Conservation (phyloP, 2,113 vertebrate genomes). For the Etheostoma cragini region DNA sequence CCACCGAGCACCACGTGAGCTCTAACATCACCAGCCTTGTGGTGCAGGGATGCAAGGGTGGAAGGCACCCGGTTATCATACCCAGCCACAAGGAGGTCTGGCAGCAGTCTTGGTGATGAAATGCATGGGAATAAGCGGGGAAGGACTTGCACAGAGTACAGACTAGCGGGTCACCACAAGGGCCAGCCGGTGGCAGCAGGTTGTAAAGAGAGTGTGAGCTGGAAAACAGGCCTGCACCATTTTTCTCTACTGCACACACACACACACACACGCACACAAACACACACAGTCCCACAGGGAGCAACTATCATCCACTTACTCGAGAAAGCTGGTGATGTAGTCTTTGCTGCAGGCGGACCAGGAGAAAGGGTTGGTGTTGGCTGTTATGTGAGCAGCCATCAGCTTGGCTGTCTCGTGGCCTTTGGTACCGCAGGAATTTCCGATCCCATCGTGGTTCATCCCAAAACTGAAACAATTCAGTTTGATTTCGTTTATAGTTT, state of each 20-base stretch:
- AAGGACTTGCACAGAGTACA: conserved; percentile 24
- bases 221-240: conserved; percentile 43
- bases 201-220: conserved; percentile 56
- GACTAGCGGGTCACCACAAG: conserved; percentile 55
- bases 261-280: conserved; percentile 7
- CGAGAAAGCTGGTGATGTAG: conserved; percentile 99
- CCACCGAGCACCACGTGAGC: conserved; percentile 34
- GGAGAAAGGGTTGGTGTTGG: conserved; percentile 99
- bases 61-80: conserved; percentile 54
- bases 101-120: conserved; percentile 50
- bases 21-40: conserved; percentile 43
- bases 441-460: conserved; percentile 99
- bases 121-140: conserved; percentile 50
- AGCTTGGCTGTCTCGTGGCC: conserved; percentile 98
- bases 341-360: conserved; percentile 99
- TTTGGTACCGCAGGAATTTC: conserved; percentile 98
- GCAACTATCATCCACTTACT: conserved; percentile 90
- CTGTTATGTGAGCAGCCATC: conserved; percentile 99
- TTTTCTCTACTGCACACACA: conserved; percentile 33
- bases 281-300: conserved; percentile 23
- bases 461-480: conserved; percentile 89
- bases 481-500: too few relatives aligned
- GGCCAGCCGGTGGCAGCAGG: conserved; percentile 43
- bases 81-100: conserved; percentile 62
- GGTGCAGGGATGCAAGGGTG: conserved; percentile 43